Evolutionary conservation across 2,888 invertebrate species (phyloP), one percentile per base, ranked within the genome.

Genomic region (Lycia hirtaria): DNA sequence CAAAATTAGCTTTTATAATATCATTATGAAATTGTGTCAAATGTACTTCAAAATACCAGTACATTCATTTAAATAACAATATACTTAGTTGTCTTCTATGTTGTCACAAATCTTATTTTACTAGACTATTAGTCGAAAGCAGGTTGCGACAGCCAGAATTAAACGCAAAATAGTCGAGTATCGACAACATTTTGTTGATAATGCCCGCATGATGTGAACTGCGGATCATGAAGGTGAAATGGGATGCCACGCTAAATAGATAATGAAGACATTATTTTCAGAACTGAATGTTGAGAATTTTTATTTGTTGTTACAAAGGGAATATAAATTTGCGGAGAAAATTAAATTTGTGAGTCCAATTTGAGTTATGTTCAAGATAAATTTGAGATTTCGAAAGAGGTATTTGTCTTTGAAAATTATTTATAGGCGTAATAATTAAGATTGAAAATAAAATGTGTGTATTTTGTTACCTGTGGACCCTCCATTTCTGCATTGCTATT

Each of bases 401-500:
- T n/a, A n/a, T n/a, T n/a, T n/a, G n/a, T n/a, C n/a, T n/a, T n/a
- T n/a, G n/a, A n/a, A n/a, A n/a, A n/a, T n/a, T n/a, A n/a, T n/a
- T n/a, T n/a, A n/a, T n/a, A n/a, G n/a, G n/a, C n/a, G n/a, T n/a
- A n/a, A n/a, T n/a, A n/a, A n/a, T n/a, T n/a, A n/a, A n/a, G n/a
- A n/a, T n/a, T n/a, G n/a, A n/a, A n/a, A n/a, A n/a, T n/a, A n/a
- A n/a, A n/a, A n/a, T 15, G 5, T 3, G 4, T 28, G 20, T 38
- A 32, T 20, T 48, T 6, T 24, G 33, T 1, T 80, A 92, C 92
- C 92, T 96, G 96, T 77, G 95, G 95, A 82, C 95, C 95, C 88
- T 97, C 97, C 92, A 95, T 95, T 87, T 96, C 96, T 76, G 95
- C 94, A 87, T 96, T 95, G 78, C 94, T 94, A 78, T 96, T 95